Evolutionary conservation across 2,113 vertebrate species (phyloP).

Genomic region (Vireo altiloquus): DNA sequence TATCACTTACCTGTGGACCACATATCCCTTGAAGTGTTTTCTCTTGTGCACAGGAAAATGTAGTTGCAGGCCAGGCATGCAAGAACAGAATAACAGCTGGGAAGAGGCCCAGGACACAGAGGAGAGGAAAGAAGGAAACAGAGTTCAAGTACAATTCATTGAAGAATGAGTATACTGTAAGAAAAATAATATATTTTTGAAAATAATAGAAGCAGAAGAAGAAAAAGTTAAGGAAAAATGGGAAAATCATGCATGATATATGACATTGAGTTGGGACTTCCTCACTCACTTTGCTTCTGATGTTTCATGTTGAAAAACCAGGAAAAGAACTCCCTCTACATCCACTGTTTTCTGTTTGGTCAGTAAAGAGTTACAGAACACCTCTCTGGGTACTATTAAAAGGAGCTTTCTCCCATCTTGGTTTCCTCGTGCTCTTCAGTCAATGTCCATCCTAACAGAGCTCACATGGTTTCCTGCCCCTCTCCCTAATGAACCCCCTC

Average conservation of each 20-base stretch:
- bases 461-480: not conserved
- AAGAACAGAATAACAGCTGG: not conserved
- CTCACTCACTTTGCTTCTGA: not conserved
- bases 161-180: not conserved
- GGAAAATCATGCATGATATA: not conserved
- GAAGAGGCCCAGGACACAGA: not conserved
- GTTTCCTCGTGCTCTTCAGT: not conserved
- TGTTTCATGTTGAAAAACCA: not conserved
- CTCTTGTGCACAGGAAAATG: not conserved
- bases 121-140: not conserved
- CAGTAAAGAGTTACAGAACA: not conserved
- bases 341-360: not conserved
- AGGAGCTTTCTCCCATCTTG: not conserved
- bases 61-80: rapidly evolving
- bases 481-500: not conserved
- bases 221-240: not conserved
- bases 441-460: not conserved
- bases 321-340: not conserved
- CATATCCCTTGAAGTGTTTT: not conserved
- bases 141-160: not conserved
- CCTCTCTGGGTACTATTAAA: not conserved
- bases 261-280: not conserved
- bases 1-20: not conserved
- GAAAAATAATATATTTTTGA: not conserved
- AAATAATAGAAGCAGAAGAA: not conserved